phyloP scores from a whole-genome alignment of 1,140 invertebrate genomes.

The Manduca sexta region DNA sequence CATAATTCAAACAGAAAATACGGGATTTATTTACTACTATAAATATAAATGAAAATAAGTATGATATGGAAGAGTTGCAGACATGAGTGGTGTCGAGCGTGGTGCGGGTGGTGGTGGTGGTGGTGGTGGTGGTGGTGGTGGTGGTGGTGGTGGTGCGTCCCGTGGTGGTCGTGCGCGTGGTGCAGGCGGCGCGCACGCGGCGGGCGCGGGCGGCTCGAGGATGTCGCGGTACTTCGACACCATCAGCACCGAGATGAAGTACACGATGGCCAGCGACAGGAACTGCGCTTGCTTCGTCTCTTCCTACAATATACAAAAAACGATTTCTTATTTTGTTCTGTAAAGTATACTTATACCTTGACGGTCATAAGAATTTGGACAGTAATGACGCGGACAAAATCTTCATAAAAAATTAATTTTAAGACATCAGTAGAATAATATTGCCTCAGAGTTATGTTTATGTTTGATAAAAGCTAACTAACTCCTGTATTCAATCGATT shows the following conservation, averaged over 20 bases:
- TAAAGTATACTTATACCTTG: background rate
- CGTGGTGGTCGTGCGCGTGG: conserved; percentile 58
- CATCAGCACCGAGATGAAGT: conserved; percentile 99
- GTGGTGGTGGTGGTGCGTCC: conserved; percentile 17
- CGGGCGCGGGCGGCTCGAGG: conserved; percentile 88
- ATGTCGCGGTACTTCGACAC: conserved; percentile 99
- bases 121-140: background rate
- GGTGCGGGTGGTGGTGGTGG: background rate
- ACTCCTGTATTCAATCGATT: no score
- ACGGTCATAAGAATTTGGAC: background rate
- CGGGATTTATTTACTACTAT: no score
- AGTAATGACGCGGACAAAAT: background rate
- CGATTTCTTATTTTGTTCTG: background rate
- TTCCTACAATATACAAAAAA: conserved; percentile 79
- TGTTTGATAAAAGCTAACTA: no score
- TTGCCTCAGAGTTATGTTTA: no score
- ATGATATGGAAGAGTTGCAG: no score
- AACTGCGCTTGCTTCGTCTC: conserved; percentile 99
- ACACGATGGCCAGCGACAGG: conserved; percentile 97
- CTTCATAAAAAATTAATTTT: no score
- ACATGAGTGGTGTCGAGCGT: background rate
- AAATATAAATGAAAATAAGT: no score
- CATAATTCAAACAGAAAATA: no score
- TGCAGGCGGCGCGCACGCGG: conserved; percentile 44
- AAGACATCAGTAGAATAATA: no score